Percentiles rank a stretch among this genome's conserved stretches.
Evolutionary conservation across 2,113 vertebrate species (phyloP).

Genomic region (Ceyx cyanopectus): DNA sequence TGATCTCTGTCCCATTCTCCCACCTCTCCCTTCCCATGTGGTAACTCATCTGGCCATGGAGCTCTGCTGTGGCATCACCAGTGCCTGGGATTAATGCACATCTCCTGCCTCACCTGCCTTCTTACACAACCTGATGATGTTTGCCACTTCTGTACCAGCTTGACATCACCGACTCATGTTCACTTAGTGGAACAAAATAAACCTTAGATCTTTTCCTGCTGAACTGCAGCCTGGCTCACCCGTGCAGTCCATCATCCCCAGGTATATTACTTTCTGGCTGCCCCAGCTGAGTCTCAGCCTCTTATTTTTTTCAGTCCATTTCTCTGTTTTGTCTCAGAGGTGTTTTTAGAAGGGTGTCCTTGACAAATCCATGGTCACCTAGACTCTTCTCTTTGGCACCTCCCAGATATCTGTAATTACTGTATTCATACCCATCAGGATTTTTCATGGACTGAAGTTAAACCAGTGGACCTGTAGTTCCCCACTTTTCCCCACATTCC

Average conservation of each 20-base stretch:
- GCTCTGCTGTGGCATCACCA: background rate
- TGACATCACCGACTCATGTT: background rate
- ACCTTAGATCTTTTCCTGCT: background rate
- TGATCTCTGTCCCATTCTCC: background rate
- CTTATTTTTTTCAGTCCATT: background rate
- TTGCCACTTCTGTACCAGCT: background rate
- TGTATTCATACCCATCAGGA: background rate
- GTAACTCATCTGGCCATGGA: background rate
- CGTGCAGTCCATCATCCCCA: background rate
- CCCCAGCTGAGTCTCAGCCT: background rate
- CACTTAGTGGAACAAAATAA: slow-evolving; percentile 4
- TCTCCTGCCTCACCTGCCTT: background rate
- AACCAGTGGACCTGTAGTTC: background rate
- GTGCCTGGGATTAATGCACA: background rate
- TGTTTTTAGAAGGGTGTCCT: background rate
- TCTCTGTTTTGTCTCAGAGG: background rate
- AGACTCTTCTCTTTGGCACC: background rate
- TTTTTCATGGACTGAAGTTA: background rate
- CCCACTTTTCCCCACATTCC: background rate
- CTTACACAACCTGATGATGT: background rate
- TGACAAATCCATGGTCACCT: background rate
- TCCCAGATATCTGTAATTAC: background rate
- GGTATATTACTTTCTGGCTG: background rate
- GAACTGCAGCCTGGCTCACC: background rate
- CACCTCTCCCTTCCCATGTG: background rate